Base-by-base conservation (phyloP, 2,888 invertebrate genomes). In the Temnothorax ravouxi region DNA sequence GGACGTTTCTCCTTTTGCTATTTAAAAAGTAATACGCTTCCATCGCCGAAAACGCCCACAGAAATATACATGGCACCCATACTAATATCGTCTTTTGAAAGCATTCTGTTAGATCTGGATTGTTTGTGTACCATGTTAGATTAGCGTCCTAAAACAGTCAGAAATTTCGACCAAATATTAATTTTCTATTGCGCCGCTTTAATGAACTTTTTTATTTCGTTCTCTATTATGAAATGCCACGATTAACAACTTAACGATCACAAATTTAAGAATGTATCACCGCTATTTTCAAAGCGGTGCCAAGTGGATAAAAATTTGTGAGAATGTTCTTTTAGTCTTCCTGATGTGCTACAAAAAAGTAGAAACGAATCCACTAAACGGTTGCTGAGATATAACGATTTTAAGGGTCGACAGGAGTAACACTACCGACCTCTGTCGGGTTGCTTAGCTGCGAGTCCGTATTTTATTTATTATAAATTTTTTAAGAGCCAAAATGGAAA, bases 71-170 rank as follows among this genome's bases (percentile, higher is more conserved):
- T 0, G 99, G 99, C 52, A 96, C 95, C 99, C 99, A 99, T 72
- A 98, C 96, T 44, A 99, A 95, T 0, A 98, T 97, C 0, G 99
- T 99, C 94, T 97, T 97, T 95, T 99, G 97, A 95, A 99, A 99
- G 95, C 99, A 99, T 93, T 96, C 96, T 87, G 99, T 98, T 89
- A 99, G 96, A 93, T 98, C 97, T 54, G 99, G 99, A 94, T 97
- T 96, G 9, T 96, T 95, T 25, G 99, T 97, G 93, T 97, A 94
- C 98, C 98, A 98, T 82, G 98, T 97, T 91, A 97, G 93, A 89
- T 96, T 96, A 88, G 95, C 93, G 95, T 98, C 97, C 99, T 99
- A 95, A 88, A 96, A 74, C 38, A 77, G 9, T 13, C 15, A 56
- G 6, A 81, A 87, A 84, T 74, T 69, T 59, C 21, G 2, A 13